Percentiles rank a stretch among this genome's conserved stretches.
Conservation (phyloP, 2,113 vertebrate genomes). For the Hyaena hyaena region DNA sequence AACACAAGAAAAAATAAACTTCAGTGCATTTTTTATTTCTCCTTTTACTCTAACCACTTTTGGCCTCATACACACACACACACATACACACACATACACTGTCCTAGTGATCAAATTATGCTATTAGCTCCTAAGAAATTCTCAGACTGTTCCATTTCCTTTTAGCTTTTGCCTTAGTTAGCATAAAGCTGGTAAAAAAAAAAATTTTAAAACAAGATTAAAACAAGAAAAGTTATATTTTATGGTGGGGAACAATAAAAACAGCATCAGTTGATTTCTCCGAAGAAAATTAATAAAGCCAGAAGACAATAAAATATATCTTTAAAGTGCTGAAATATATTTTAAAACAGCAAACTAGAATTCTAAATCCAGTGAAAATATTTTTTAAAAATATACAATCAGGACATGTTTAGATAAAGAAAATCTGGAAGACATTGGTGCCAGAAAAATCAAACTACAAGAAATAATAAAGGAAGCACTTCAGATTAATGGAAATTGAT, state of each 20-base stretch:
- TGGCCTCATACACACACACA: not conserved
- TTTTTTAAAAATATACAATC: not conserved
- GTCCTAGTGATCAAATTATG: not conserved
- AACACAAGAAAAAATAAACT: not conserved
- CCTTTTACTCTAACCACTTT: not conserved
- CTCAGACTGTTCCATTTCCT: not conserved
- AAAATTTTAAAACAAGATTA: not conserved
- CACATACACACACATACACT: not conserved
- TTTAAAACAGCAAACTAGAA: not conserved
- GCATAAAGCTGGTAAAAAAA: not conserved
- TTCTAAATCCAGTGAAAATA: not conserved
- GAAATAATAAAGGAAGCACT: not conserved
- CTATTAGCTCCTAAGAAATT: not conserved
- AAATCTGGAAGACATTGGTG: not conserved
- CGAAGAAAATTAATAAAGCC: not conserved
- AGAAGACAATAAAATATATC: not conserved
- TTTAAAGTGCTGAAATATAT: not conserved
- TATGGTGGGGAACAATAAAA: not conserved
- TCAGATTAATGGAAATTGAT: not conserved
- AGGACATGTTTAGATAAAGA: not conserved
- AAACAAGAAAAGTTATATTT: not conserved
- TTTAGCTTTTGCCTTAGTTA: not conserved
- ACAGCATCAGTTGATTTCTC: not conserved
- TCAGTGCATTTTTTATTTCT: not conserved
- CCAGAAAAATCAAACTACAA: not conserved